Conservation (phyloP, 2,888 invertebrate species). For the Hirudinaria manillensis region DNA sequence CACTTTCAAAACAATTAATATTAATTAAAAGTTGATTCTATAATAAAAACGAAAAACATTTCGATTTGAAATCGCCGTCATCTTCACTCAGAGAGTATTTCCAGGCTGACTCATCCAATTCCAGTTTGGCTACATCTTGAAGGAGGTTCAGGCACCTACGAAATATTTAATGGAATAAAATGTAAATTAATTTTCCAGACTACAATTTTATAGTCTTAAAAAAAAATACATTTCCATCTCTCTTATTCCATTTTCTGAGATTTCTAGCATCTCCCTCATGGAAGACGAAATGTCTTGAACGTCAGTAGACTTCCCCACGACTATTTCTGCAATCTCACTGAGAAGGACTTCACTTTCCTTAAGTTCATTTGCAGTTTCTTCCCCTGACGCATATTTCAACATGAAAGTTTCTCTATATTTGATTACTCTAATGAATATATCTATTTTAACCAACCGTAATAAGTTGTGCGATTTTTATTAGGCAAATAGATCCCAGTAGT, state of each 20-base stretch:
- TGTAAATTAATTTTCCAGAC: background rate
- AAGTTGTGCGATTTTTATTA: background rate
- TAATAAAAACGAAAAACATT: no score
- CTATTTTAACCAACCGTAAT: no score
- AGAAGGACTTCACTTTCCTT: background rate
- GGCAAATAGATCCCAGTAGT: background rate
- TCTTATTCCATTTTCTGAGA: background rate
- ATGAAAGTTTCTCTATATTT: background rate
- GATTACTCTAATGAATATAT: no score
- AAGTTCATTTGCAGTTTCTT: background rate
- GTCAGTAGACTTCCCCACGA: background rate
- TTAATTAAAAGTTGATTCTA: no score
- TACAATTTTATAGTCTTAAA: background rate
- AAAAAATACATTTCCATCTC: background rate
- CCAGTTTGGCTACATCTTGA: no score
- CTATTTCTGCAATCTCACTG: background rate
- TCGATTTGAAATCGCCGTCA: no score
- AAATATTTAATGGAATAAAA: no score
- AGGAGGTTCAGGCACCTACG: no score
- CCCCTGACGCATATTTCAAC: background rate
- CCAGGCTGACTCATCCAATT: no score
- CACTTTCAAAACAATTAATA: no score
- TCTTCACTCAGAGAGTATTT: no score
- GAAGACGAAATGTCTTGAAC: background rate
- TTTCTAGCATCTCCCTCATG: background rate